A percentile compares a stretch with the other conserved stretches of the same genome.
Evolutionary conservation across 1,140 invertebrate genomes (phyloP).

Genomic region (Drosophila aff.): DNA sequence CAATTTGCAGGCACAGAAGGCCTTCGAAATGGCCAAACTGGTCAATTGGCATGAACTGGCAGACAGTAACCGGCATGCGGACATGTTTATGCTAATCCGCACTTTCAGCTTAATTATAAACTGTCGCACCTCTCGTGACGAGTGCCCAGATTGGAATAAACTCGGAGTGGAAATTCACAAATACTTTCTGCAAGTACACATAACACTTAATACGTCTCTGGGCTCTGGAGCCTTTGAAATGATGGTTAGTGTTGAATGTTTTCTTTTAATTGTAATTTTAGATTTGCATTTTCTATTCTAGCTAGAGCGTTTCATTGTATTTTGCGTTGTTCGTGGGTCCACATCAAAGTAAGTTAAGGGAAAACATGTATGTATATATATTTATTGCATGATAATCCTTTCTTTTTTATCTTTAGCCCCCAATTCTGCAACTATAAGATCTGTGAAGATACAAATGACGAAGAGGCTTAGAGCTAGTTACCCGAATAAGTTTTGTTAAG

Average conservation of each 20-base stretch:
- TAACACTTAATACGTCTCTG: slow-evolving; percentile 4
- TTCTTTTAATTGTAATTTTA: neutral
- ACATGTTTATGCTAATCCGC: slow-evolving; percentile 41
- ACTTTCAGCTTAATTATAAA: slow-evolving; percentile 36
- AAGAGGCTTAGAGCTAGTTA: neutral
- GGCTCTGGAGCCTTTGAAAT: slow-evolving; percentile 28
- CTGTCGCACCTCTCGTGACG: slow-evolving; percentile 16
- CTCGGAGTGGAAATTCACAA: slow-evolving; percentile 37
- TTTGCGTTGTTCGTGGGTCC: slow-evolving; percentile 41
- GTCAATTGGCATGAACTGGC: slow-evolving; percentile 33
- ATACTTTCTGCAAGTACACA: slow-evolving; percentile 28
- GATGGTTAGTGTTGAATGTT: slow-evolving; percentile 23
- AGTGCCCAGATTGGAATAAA: slow-evolving; percentile 29
- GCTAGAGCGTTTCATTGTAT: slow-evolving; percentile 41
- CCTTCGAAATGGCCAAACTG: slow-evolving; percentile 27
- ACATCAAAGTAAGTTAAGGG: slow-evolving; percentile 6
- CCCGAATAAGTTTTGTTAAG: neutral
- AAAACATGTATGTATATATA: too few species aligned
- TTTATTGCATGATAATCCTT: neutral
- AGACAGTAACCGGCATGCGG: slow-evolving; percentile 9
- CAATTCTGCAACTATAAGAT: slow-evolving; percentile 19
- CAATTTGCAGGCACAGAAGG: slow-evolving; percentile 7
- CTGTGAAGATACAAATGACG: neutral
- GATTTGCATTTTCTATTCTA: neutral
- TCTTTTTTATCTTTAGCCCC: slow-evolving; percentile 7